phyloP scores from a whole-genome alignment of 2,888 invertebrate species.

The Pterobdella sp. region DNA sequence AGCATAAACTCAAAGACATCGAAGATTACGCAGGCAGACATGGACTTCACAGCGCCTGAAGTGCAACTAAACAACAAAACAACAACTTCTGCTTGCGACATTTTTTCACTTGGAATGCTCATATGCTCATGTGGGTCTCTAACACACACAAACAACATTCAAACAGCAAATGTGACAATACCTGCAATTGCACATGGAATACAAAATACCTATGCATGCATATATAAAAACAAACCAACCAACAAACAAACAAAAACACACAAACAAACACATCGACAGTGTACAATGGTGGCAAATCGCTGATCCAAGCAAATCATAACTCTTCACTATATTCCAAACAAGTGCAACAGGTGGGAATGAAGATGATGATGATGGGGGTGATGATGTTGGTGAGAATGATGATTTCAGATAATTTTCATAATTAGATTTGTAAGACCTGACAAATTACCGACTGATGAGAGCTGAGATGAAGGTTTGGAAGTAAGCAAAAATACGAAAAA shows the following conservation, averaged over 20 bases:
- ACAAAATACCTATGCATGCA: not conserved
- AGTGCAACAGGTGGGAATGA: conserved; percentile 68
- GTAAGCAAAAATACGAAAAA: too few relatives aligned
- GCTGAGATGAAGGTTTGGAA: too few relatives aligned
- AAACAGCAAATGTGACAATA: not conserved
- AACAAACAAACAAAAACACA: conserved; percentile 62
- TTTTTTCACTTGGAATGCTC: conserved; percentile 90
- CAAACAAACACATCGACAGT: conserved; percentile 62
- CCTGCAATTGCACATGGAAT: too few relatives aligned
- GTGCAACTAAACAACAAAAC: conserved; percentile 70
- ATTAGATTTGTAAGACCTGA: too few relatives aligned
- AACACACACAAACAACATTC: not conserved
- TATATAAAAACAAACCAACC: not conserved
- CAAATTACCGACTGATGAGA: too few relatives aligned
- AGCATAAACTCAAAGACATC: conserved; percentile 85
- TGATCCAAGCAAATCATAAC: conserved; percentile 84
- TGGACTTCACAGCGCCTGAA: conserved; percentile 91
- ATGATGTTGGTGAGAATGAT: not conserved
- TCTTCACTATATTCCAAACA: conserved; percentile 80
- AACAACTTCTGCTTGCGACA: conserved; percentile 71
- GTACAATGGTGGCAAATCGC: conserved; percentile 78
- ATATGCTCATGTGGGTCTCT: conserved; percentile 59
- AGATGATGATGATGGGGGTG: not conserved
- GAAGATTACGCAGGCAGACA: conserved; percentile 84
- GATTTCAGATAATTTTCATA: too few relatives aligned